Percentiles rank a stretch among this genome's conserved stretches.
Evolutionary conservation across 2,797 vertebrate species (phyloP).

Genomic region (Oreonectes daqikongensis): DNA sequence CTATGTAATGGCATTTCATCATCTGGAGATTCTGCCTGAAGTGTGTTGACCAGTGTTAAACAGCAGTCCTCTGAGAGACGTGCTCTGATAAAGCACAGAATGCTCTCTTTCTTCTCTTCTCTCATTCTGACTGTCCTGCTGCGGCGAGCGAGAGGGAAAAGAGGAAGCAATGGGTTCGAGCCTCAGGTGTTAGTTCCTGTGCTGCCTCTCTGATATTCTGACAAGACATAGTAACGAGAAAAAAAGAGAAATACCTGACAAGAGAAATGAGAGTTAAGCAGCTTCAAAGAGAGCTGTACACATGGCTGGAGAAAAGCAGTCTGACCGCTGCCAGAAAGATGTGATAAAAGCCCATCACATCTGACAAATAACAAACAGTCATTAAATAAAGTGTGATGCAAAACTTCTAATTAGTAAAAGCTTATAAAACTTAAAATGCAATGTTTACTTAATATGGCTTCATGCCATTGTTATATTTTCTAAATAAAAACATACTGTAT

Average conservation of each 20-base stretch:
- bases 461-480: no score
- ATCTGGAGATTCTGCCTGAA: slow-evolving; percentile 13
- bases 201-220: slow-evolving; percentile 21
- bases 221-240: slow-evolving; percentile 26
- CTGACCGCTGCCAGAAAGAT: no score
- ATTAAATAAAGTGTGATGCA: no score
- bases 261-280: no score
- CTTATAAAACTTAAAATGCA: no score
- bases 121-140: slow-evolving; percentile 32
- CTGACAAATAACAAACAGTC: no score
- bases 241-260: slow-evolving; percentile 22
- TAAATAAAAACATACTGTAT: no score
- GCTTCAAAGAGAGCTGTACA: no score
- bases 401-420: no score
- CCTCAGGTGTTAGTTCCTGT: slow-evolving; percentile 41
- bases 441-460: no score
- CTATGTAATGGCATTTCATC: slow-evolving; percentile 28
- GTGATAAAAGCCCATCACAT: no score
- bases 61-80: slow-evolving; percentile 28
- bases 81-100: slow-evolving; percentile 21
- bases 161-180: slow-evolving; percentile 46
- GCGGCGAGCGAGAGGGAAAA: slow-evolving; percentile 43
- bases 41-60: slow-evolving; percentile 23
- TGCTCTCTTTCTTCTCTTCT: slow-evolving; percentile 12
- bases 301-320: no score